Percentiles rank a stretch among this genome's conserved stretches.
These are phyloP conservation scores for Euzophera pinguis DNA, from an alignment of 2,888 invertebrate genomes.

Conservation along the genomic window DNA sequence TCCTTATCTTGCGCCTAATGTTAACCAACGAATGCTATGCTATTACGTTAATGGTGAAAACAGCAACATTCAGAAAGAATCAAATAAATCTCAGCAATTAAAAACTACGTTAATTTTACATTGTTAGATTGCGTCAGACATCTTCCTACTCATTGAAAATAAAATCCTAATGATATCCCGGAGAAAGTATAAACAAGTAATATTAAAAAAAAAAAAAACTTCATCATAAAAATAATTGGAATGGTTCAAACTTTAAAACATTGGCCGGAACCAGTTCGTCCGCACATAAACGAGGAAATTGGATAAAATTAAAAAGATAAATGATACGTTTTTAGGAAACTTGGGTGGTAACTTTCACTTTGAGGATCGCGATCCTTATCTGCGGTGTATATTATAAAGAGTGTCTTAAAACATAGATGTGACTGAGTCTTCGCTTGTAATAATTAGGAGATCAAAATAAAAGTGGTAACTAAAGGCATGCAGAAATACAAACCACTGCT, in stretches of 20 bases:
- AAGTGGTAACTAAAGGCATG: too few relatives aligned
- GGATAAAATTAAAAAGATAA: slow-evolving; percentile 7
- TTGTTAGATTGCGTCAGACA: not conserved
- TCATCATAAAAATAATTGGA: not conserved
- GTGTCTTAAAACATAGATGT: too few relatives aligned
- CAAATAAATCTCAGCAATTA: too few relatives aligned
- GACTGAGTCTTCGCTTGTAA: too few relatives aligned
- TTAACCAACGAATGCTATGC: too few relatives aligned
- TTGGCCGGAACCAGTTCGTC: not conserved
- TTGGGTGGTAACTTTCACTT: slow-evolving; percentile 15
- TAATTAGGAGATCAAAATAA: too few relatives aligned
- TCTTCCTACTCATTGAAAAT: not conserved
- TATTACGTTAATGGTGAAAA: too few relatives aligned
- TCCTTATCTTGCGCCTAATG: too few relatives aligned
- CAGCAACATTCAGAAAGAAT: too few relatives aligned
- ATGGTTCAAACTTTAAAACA: not conserved
- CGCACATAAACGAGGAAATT: slow-evolving; percentile 2
- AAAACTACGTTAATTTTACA: too few relatives aligned
- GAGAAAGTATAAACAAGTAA: not conserved
- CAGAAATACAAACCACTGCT: too few relatives aligned
- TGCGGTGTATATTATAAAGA: too few relatives aligned
- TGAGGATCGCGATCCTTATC: not conserved
- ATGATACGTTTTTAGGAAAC: not conserved
- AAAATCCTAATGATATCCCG: not conserved
- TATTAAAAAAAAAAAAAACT: not conserved